phyloP scores from a whole-genome alignment of 2,888 invertebrate genomes.

The Aromia moschata region DNA sequence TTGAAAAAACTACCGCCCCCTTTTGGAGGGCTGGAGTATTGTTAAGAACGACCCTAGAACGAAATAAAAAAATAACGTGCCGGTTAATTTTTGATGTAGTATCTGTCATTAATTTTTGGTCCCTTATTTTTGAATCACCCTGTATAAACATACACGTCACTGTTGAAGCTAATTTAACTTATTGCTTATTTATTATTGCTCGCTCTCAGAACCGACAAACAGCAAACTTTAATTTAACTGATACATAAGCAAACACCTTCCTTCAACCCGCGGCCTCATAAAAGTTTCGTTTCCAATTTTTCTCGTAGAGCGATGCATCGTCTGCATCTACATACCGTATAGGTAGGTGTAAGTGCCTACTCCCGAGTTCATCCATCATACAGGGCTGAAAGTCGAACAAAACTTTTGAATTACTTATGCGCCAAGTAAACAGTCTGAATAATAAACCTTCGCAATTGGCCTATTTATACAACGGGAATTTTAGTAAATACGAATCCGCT shows the following conservation, averaged over 20 bases:
- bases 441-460: slow-evolving; percentile 17
- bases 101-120: too few relatives aligned
- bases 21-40: too few relatives aligned
- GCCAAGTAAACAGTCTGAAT: slow-evolving; percentile 15
- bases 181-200: slow-evolving; percentile 10
- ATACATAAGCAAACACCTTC: slow-evolving; percentile 10
- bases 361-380: slow-evolving; percentile 17
- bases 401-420: slow-evolving; percentile 26
- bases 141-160: too few relatives aligned
- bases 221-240: slow-evolving; percentile 15
- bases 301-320: slow-evolving; percentile 11
- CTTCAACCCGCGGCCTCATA: not conserved
- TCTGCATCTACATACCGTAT: not conserved
- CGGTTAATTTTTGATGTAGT: too few relatives aligned
- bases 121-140: too few relatives aligned
- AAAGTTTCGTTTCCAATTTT: slow-evolving; percentile 17
- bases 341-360: too few relatives aligned
- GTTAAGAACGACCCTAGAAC: too few relatives aligned
- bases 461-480: slow-evolving; percentile 13
- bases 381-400: slow-evolving; percentile 16
- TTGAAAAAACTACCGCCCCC: too few relatives aligned
- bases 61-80: too few relatives aligned
- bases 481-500: slow-evolving; percentile 11
- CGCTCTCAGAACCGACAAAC: slow-evolving; percentile 4
- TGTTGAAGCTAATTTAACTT: too few relatives aligned